These are phyloP conservation scores for Canis aureus DNA, from an alignment of 2,113 vertebrate species.

Conservation along the genomic window DNA sequence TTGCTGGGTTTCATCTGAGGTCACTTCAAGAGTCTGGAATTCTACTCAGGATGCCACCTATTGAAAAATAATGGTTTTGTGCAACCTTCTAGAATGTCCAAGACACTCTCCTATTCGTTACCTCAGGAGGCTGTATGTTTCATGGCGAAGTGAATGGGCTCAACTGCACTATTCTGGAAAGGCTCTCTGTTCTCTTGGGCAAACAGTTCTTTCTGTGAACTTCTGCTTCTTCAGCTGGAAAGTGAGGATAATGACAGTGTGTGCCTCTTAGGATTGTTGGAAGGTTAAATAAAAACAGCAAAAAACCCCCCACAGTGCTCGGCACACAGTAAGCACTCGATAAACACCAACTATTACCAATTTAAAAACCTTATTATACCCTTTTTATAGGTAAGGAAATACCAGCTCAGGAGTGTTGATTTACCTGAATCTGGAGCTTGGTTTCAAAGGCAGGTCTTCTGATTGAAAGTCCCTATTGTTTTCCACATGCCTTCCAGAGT, in stretches of 20 bases:
- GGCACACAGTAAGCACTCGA: not conserved
- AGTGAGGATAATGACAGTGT: not conserved
- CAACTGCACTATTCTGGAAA: not conserved
- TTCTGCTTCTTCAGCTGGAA: not conserved
- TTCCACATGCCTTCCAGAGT: not conserved
- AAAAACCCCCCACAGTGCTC: not conserved
- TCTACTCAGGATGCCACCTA: not conserved
- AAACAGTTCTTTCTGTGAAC: not conserved
- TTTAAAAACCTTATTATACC: not conserved
- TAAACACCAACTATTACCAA: not conserved
- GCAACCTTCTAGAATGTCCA: not conserved
- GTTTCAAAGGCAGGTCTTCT: not conserved
- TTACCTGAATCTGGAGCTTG: not conserved
- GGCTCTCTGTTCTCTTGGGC: not conserved
- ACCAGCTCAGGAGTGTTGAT: not conserved
- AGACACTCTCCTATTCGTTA: not conserved
- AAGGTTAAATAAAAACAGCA: not conserved
- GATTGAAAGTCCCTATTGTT: not conserved
- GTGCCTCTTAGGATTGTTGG: not conserved
- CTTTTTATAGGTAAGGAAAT: not conserved
- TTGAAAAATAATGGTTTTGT: not conserved
- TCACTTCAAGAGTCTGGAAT: not conserved
- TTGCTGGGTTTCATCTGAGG: not conserved
- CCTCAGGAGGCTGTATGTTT: not conserved
- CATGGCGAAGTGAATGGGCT: not conserved